Conservation (phyloP, 2,113 vertebrate species). For the Sapayoa aenigma region DNA sequence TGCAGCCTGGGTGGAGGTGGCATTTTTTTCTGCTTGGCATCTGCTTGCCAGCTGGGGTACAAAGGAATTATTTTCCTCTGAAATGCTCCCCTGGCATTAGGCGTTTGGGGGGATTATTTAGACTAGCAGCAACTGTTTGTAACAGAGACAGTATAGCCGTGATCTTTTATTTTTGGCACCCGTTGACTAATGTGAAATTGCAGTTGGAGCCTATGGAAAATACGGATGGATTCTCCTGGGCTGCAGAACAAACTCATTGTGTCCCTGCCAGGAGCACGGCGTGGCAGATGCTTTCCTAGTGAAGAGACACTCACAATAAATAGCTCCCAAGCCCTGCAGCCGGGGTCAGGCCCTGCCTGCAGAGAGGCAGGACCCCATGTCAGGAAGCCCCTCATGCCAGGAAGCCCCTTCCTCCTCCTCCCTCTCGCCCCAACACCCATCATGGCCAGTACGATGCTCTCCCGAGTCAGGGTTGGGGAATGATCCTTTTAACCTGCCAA, state of each 20-base stretch:
- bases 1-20: not conserved
- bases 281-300: constrained; percentile 35
- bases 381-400: not conserved
- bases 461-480: not conserved
- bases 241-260: constrained; percentile 27
- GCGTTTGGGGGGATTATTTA: constrained; percentile 52
- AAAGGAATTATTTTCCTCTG: constrained; percentile 59
- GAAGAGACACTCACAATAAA: constrained; percentile 46
- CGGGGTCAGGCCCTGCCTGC: not conserved
- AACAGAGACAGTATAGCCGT: constrained; percentile 22
- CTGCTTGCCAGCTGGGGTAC: constrained; percentile 40
- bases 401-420: not conserved
- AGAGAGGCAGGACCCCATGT: accelerated
- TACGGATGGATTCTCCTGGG: not conserved
- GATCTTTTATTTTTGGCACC: constrained; percentile 54
- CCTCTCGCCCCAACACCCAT: accelerated
- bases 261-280: not conserved
- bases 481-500: constrained; percentile 39
- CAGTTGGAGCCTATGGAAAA: constrained; percentile 45
- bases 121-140: constrained; percentile 59
- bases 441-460: not conserved
- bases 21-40: constrained; percentile 15
- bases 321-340: not conserved
- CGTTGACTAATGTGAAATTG: constrained; percentile 25
- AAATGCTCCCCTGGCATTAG: constrained; percentile 5